These are phyloP conservation scores for Orthosia cruda DNA, from an alignment of 2,888 invertebrate species.

Conservation along the genomic window DNA sequence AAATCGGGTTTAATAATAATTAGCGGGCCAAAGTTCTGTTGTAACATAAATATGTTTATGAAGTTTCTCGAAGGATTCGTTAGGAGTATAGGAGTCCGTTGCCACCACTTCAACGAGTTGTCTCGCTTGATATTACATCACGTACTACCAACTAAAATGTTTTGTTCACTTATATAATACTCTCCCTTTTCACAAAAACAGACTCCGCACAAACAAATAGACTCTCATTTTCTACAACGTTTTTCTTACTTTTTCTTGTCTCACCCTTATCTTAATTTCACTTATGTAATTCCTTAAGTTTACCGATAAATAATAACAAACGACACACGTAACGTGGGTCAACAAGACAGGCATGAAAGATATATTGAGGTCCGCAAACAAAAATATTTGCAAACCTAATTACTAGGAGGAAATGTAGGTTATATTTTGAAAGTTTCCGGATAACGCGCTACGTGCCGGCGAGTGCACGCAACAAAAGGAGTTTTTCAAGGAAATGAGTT, in stretches of 20 bases:
- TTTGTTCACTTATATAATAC: conserved; percentile 23
- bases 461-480: too few species aligned
- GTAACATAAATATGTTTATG: conserved; percentile 50
- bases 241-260: conserved; percentile 30
- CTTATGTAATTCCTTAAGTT: too few species aligned
- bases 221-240: conserved; percentile 18
- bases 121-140: conserved; percentile 42
- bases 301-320: too few species aligned
- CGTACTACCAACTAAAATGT: conserved; percentile 27
- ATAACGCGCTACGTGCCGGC: too few species aligned
- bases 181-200: conserved; percentile 11
- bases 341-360: too few species aligned
- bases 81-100: conserved; percentile 48
- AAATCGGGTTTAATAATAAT: conserved; percentile 62
- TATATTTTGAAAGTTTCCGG: too few species aligned
- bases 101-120: conserved; percentile 38
- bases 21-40: conserved; percentile 49
- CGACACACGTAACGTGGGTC: too few species aligned
- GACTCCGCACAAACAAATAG: conserved; percentile 11
- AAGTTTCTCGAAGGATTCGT: conserved; percentile 43
- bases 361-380: too few species aligned
- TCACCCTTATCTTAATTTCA: conserved; percentile 56
- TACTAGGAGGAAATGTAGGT: too few species aligned
- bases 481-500: too few species aligned
- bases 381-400: too few species aligned